phyloP scores from a whole-genome alignment of 30 jellyfish, hydroid and myxozoan species.

The Chrysaora quinquecirrha region DNA sequence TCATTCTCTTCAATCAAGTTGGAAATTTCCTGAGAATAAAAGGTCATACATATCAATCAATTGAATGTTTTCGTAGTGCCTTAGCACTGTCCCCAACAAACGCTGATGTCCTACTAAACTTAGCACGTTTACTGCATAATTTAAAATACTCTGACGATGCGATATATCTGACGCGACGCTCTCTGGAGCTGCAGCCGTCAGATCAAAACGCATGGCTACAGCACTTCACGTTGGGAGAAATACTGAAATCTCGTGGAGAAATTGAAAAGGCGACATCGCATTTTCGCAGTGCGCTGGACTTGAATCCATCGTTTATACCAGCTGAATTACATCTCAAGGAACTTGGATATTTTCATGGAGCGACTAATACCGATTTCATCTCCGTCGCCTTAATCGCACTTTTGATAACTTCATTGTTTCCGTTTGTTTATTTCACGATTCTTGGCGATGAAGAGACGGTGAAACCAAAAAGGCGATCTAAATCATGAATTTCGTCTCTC shows the following conservation, averaged over 20 bases:
- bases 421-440: conserved; percentile 68
- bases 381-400: conserved; percentile 49
- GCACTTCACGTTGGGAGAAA: conserved; percentile 90
- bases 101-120: conserved; percentile 84
- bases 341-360: conserved; percentile 60
- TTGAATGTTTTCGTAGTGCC: conserved; percentile 96
- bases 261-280: conserved; percentile 74
- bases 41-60: conserved; percentile 92
- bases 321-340: conserved; percentile 79
- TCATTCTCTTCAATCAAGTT: conserved; percentile 80
- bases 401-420: conserved; percentile 52
- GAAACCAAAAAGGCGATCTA: conserved; percentile 29
- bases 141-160: conserved; percentile 87
- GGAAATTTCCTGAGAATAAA: conserved; percentile 89
- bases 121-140: conserved; percentile 90
- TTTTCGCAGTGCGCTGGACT: conserved; percentile 76
- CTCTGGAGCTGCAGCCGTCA: conserved; percentile 80
- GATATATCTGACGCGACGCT: conserved; percentile 65
- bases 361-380: conserved; percentile 38
- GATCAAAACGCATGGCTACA: conserved; percentile 92
- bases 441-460: conserved; percentile 44
- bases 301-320: conserved; percentile 92
- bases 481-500: conserved; percentile 17
- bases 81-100: conserved; percentile 70
- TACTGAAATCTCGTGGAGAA: conserved; percentile 74